Conservation (phyloP, 2,888 invertebrate genomes). For the Clostera curtula region DNA sequence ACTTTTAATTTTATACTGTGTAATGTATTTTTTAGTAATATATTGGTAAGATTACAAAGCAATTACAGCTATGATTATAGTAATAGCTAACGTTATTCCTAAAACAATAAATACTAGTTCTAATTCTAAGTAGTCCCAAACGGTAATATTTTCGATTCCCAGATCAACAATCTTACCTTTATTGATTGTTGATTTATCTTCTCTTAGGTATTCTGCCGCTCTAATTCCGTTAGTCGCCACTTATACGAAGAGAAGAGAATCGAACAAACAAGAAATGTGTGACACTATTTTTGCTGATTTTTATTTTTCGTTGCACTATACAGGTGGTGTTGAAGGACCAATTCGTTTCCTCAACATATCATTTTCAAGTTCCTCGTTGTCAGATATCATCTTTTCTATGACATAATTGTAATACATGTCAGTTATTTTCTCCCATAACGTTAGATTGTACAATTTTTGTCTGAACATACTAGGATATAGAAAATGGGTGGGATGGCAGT, state of each 20-base stretch:
- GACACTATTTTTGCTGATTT: too few species aligned
- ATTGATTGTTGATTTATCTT: too few species aligned
- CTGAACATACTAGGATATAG: conserved; percentile 20
- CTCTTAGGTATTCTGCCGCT: too few species aligned
- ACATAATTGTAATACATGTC: background rate
- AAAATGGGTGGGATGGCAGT: conserved; percentile 25
- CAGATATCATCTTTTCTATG: background rate
- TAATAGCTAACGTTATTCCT: background rate
- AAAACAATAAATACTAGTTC: conserved; percentile 19
- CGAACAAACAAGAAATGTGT: too few species aligned
- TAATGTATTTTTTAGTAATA: too few species aligned
- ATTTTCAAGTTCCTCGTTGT: background rate
- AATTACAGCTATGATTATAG: background rate
- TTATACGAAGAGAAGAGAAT: too few species aligned
- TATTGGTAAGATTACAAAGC: conserved; percentile 8
- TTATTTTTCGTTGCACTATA: too few species aligned
- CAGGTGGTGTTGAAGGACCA: background rate
- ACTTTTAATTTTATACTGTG: too few species aligned
- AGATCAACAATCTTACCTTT: too few species aligned
- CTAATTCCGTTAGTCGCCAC: too few species aligned
- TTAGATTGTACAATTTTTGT: conserved; percentile 5
- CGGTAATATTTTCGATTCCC: too few species aligned
- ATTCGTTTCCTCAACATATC: background rate
- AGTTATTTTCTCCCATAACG: background rate
- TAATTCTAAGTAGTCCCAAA: conserved; percentile 26